phyloP scores from a whole-genome alignment of 2,113 vertebrate genomes.

The Catharus bicknelli region DNA sequence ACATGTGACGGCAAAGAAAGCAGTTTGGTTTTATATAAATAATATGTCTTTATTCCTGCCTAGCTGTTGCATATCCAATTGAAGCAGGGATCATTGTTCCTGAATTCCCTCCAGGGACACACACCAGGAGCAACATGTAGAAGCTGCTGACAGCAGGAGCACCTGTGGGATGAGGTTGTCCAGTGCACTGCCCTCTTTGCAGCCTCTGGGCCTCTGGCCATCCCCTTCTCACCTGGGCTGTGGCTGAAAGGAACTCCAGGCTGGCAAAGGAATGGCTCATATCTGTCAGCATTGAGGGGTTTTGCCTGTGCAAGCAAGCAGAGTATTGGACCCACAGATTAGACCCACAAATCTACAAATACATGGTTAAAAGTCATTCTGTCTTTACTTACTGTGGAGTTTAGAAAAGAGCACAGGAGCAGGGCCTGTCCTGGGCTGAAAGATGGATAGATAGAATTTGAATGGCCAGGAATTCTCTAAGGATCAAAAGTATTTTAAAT shows the following conservation, averaged over 20 bases:
- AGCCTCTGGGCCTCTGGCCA: neutral
- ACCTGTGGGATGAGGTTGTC: accelerated
- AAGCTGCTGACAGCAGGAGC: neutral
- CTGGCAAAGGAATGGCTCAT: neutral
- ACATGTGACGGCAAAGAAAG: neutral
- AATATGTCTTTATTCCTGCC: neutral
- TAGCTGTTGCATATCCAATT: neutral
- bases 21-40: neutral
- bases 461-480: neutral
- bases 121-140: accelerated
- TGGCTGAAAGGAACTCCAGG: neutral
- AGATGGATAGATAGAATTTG: neutral
- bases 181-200: accelerated
- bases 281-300: accelerated
- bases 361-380: neutral
- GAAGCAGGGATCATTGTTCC: neutral
- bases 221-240: neutral
- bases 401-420: neutral
- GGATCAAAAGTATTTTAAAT: neutral
- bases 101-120: neutral
- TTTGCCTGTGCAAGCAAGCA: neutral
- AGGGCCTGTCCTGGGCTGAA: neutral
- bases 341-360: neutral
- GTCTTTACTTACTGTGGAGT: neutral
- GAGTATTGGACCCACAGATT: no score